Conservation (phyloP, 1,140 invertebrate genomes). For the Ganaspis sp. region DNA sequence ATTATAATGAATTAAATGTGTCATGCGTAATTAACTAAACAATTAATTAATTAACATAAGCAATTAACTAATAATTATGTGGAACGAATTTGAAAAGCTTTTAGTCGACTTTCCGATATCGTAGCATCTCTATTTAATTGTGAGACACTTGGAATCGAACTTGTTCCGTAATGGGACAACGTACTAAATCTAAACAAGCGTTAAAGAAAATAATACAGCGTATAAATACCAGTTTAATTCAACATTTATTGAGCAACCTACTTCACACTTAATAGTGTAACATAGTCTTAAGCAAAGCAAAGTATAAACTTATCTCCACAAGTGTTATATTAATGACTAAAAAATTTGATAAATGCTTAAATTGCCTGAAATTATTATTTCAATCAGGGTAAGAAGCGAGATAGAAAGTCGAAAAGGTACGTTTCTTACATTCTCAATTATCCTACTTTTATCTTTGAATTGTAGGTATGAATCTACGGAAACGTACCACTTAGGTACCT, state of each 20-base stretch:
- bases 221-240: conserved; percentile 10
- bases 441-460: conserved; percentile 11
- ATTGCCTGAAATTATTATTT: neutral
- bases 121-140: conserved; percentile 2
- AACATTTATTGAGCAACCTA: conserved; percentile 18
- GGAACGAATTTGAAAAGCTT: neutral
- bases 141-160: neutral
- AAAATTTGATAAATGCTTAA: neutral
- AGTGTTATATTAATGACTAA: conserved; percentile 2
- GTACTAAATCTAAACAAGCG: conserved; percentile 2
- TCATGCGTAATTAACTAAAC: no score
- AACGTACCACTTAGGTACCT: no score
- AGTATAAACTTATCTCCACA: neutral
- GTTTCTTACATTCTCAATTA: neutral
- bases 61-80: no score
- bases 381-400: neutral
- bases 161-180: conserved; percentile 5
- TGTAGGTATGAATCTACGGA: neutral
- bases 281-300: neutral
- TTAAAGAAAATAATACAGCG: neutral
- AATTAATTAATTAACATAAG: no score
- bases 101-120: neutral
- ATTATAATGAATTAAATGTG: no score
- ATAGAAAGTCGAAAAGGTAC: neutral
- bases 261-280: neutral